These are phyloP conservation scores for Caiman crocodilus DNA, from an alignment of 2,797 vertebrate species.

Conservation along the genomic window DNA sequence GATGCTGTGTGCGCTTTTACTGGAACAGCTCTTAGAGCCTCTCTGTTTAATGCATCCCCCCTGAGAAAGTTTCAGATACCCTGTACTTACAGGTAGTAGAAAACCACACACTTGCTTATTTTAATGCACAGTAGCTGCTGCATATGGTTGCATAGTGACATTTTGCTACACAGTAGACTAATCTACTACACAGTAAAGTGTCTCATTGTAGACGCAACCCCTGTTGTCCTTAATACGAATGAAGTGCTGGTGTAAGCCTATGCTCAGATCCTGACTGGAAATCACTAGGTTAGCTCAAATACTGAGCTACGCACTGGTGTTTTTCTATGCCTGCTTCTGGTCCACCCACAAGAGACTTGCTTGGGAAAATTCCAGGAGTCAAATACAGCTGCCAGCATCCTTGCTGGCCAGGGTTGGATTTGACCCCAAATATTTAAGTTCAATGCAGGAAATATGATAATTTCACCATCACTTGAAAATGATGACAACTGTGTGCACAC, in stretches of 20 bases:
- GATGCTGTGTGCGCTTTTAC: too few relatives aligned
- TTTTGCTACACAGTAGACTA: too few relatives aligned
- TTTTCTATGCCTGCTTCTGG: not conserved
- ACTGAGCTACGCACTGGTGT: not conserved
- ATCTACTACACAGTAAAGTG: too few relatives aligned
- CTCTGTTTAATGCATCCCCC: too few relatives aligned
- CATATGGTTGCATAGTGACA: too few relatives aligned
- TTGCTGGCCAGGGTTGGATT: not conserved
- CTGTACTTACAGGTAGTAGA: too few relatives aligned
- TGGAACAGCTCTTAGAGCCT: too few relatives aligned
- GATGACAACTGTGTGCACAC: slow-evolving; percentile 57
- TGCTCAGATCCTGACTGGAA: not conserved
- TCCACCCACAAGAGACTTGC: not conserved
- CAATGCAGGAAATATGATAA: slow-evolving; percentile 25
- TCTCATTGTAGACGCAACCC: too few relatives aligned
- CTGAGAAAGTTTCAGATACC: too few relatives aligned
- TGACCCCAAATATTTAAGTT: slow-evolving; percentile 48
- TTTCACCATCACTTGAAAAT: slow-evolving; percentile 41
- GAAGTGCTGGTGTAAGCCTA: not conserved
- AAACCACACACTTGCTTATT: too few relatives aligned
- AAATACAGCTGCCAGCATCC: not conserved
- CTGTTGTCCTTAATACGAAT: not conserved
- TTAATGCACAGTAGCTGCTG: too few relatives aligned
- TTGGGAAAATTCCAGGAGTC: not conserved
- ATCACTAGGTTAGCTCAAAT: not conserved